Conservation (phyloP, 2,888 invertebrate genomes). For the Horisme vitalbata region DNA sequence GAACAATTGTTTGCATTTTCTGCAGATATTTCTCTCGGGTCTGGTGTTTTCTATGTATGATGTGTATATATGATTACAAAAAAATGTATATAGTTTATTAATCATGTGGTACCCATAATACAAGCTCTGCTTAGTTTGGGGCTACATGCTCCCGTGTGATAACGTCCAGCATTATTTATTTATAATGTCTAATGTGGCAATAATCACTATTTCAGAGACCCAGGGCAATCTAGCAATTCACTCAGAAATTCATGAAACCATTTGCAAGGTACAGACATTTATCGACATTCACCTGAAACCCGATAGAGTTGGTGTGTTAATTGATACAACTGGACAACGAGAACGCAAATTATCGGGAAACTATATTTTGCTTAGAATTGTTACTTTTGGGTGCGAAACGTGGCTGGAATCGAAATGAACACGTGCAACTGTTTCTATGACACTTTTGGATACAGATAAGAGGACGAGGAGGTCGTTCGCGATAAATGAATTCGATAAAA, state of each 20-base stretch:
- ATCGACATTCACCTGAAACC: constrained; percentile 71
- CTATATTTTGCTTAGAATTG: constrained; percentile 17
- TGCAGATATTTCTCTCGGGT: too few relatives aligned
- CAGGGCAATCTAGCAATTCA: constrained; percentile 38
- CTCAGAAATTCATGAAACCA: constrained; percentile 37
- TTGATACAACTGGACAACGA: constrained; percentile 68
- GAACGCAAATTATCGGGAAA: constrained; percentile 39
- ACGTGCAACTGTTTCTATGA: constrained; percentile 31
- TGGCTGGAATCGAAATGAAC: constrained; percentile 1
- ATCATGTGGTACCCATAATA: too few relatives aligned
- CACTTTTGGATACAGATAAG: constrained; percentile 43
- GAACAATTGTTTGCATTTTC: too few relatives aligned
- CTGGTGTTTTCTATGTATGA: too few relatives aligned
- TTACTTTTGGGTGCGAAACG: background rate
- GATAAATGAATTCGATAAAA: constrained; percentile 64
- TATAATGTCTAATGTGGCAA: too few relatives aligned
- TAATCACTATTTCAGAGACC: constrained; percentile 38
- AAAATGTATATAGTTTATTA: too few relatives aligned
- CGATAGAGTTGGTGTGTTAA: constrained; percentile 68
- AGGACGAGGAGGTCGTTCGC: constrained; percentile 41
- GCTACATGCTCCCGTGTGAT: too few relatives aligned
- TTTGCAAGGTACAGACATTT: constrained; percentile 57
- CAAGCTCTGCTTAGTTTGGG: too few relatives aligned
- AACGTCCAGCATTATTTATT: too few relatives aligned
- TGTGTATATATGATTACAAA: too few relatives aligned